phyloP scores from a whole-genome alignment of 2,888 invertebrate species.

The Eurytoma californica region DNA sequence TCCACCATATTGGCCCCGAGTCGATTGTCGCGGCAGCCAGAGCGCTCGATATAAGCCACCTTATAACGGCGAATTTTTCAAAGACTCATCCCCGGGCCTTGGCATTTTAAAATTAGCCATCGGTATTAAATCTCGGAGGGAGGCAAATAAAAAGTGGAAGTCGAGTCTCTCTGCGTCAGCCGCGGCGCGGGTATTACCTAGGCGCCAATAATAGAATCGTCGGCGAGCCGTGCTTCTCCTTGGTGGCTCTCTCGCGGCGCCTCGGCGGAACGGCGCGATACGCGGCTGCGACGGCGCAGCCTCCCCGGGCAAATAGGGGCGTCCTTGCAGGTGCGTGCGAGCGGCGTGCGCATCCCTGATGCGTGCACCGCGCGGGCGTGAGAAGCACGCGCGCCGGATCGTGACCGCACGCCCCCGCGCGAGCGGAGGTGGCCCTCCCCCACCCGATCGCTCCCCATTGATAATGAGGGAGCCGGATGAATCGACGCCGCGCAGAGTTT shows the following conservation, averaged over 20 bases:
- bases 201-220: slow-evolving; percentile 41
- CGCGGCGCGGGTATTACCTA: slow-evolving; percentile 20
- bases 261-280: slow-evolving; percentile 1
- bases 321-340: background rate
- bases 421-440: no score
- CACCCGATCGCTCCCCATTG: no score
- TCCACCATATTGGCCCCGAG: no score
- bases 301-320: background rate
- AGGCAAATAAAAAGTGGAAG: slow-evolving; percentile 31
- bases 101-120: slow-evolving; percentile 43
- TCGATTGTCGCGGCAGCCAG: no score
- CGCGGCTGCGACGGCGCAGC: background rate
- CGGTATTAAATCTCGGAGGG: slow-evolving; percentile 40
- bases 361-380: background rate
- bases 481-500: no score
- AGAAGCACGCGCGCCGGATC: no score
- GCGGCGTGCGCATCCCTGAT: background rate
- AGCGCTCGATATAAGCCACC: no score
- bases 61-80: background rate
- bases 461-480: no score
- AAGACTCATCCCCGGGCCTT: slow-evolving; percentile 5
- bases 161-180: slow-evolving; percentile 18
- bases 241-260: background rate
- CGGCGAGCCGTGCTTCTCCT: background rate
- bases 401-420: background rate